Evolutionary conservation across 2,797 vertebrate genomes (phyloP).

Genomic region (Euthynnus affinis): DNA sequence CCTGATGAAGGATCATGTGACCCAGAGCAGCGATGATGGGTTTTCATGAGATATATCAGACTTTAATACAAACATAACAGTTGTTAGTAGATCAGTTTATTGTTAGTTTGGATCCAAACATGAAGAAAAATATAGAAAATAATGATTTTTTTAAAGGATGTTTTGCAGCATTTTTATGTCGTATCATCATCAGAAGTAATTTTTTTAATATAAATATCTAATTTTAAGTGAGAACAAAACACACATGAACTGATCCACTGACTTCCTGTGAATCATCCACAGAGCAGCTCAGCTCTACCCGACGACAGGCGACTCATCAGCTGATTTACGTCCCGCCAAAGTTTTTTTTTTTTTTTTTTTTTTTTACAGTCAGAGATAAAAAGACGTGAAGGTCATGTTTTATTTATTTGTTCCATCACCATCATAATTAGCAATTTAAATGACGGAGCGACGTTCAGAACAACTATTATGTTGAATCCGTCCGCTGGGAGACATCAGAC

Average conservation of each 20-base stretch:
- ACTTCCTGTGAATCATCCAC: conserved; percentile 30
- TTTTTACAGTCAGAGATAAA: conserved; percentile 73
- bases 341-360: too few species aligned
- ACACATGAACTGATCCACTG: background rate
- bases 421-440: conserved; percentile 80
- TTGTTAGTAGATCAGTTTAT: too few species aligned
- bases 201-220: too few species aligned
- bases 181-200: too few species aligned
- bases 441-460: conserved; percentile 66
- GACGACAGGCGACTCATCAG: conserved; percentile 40
- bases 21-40: too few species aligned
- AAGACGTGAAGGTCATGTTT: conserved; percentile 77
- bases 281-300: background rate
- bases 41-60: too few species aligned
- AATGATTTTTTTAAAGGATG: background rate
- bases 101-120: too few species aligned
- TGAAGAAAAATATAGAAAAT: background rate
- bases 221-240: background rate
- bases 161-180: background rate
- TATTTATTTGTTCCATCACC: conserved; percentile 76
- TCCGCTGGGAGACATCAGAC: conserved; percentile 66
- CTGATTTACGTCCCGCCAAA: conserved; percentile 67
- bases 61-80: too few species aligned
- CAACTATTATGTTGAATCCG: conserved; percentile 61
- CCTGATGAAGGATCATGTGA: too few species aligned